Conservation (phyloP, 2,888 invertebrate species). For the Ornithoptera alexandrae region DNA sequence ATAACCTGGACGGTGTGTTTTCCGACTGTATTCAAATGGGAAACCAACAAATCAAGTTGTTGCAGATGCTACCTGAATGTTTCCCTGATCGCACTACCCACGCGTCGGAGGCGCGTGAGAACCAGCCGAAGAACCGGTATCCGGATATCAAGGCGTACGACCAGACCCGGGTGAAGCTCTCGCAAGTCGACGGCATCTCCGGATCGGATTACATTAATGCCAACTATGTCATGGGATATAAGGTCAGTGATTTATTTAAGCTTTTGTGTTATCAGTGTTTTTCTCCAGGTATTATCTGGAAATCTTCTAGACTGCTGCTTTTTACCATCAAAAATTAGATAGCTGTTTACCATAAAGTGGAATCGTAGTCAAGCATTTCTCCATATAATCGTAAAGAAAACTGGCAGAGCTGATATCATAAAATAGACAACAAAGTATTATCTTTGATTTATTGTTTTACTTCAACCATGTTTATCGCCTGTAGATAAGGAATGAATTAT, state of each 20-base stretch:
- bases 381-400: no score
- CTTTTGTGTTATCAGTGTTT: neutral
- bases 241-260: slow-evolving; percentile 58
- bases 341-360: no score
- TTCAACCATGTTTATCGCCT: no score
- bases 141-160: slow-evolving; percentile 96
- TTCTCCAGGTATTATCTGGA: no score
- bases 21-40: slow-evolving; percentile 30
- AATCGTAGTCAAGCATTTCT: no score
- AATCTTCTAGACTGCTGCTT: no score
- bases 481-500: no score
- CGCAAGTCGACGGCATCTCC: slow-evolving; percentile 86
- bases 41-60: slow-evolving; percentile 49
- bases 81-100: slow-evolving; percentile 92
- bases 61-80: slow-evolving; percentile 88
- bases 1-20: slow-evolving; percentile 2
- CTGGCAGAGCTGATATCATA: no score
- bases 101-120: slow-evolving; percentile 92
- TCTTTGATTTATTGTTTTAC: no score
- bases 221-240: slow-evolving; percentile 93
- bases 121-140: slow-evolving; percentile 92
- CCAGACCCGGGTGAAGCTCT: slow-evolving; percentile 91
- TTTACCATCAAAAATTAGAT: no score
- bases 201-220: slow-evolving; percentile 96
- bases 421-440: no score